These are phyloP conservation scores for Peromyscus eremicus DNA, from an alignment of 2,797 vertebrate species.

Conservation along the genomic window DNA sequence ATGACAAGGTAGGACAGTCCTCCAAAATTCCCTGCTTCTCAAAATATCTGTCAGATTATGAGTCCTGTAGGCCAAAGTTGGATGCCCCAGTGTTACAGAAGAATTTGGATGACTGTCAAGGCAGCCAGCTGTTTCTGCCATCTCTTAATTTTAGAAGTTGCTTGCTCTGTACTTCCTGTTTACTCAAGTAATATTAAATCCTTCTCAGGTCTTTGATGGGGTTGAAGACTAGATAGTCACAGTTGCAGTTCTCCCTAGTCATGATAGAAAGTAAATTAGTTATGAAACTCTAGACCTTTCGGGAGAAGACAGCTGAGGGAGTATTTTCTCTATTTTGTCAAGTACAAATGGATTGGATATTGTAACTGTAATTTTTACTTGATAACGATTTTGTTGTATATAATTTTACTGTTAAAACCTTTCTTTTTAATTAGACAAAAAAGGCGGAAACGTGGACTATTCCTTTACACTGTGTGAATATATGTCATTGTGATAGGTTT, in stretches of 20 bases:
- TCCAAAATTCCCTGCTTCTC: too few species aligned
- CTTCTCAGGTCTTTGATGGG: not conserved
- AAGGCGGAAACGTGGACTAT: not conserved
- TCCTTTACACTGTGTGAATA: not conserved
- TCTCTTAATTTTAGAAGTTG: not conserved
- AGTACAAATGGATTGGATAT: not conserved
- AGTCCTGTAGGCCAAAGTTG: not conserved
- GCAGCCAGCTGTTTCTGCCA: not conserved
- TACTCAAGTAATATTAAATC: not conserved
- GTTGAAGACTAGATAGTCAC: not conserved
- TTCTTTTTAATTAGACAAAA: not conserved
- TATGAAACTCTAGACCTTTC: not conserved
- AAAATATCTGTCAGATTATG: not conserved
- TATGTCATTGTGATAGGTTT: not conserved
- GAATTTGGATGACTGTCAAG: not conserved
- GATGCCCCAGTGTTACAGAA: not conserved
- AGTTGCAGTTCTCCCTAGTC: not conserved
- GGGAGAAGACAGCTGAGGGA: not conserved
- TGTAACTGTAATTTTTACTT: not conserved
- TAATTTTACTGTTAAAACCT: not conserved
- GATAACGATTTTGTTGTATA: not conserved
- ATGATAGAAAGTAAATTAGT: not conserved
- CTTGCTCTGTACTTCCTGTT: not conserved
- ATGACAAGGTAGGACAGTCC: not conserved
- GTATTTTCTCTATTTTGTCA: not conserved